These are phyloP conservation scores for Steatocranus sp. DNA, from an alignment of 2,797 vertebrate species.

Conservation along the genomic window DNA sequence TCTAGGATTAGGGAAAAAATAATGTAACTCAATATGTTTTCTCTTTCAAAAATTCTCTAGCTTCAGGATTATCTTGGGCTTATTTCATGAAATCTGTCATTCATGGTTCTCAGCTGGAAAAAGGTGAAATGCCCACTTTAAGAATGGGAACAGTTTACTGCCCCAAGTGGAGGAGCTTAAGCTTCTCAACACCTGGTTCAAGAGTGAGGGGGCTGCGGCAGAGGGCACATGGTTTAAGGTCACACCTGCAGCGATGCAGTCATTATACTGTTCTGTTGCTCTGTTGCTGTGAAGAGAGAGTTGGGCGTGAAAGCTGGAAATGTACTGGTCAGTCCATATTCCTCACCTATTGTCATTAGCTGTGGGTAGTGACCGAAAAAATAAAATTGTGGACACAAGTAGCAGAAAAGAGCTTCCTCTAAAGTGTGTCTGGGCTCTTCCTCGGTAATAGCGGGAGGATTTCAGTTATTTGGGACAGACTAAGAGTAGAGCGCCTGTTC, in stretches of 20 bases:
- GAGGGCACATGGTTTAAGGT: not conserved
- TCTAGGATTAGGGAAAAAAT: not conserved
- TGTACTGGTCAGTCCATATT: not conserved
- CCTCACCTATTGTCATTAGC: not conserved
- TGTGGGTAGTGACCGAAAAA: rapidly evolving
- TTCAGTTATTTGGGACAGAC: not conserved
- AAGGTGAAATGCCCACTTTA: not conserved
- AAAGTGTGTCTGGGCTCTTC: not conserved
- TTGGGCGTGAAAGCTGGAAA: not conserved
- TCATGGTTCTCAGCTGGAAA: not conserved
- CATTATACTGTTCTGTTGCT: not conserved
- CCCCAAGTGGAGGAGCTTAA: not conserved
- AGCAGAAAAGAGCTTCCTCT: not conserved
- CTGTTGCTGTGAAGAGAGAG: not conserved
- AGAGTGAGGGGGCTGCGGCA: not conserved
- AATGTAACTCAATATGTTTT: not conserved
- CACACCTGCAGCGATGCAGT: not conserved
- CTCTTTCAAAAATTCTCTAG: not conserved
- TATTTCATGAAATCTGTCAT: not conserved
- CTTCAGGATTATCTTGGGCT: not conserved
- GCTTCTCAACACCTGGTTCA: not conserved
- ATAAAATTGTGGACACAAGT: not conserved
- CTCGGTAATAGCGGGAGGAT: not conserved
- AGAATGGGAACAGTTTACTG: not conserved
- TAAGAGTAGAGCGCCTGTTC: not conserved